These are phyloP conservation scores for Cavia aperea DNA, from an alignment of 2,113 vertebrate species.

Conservation along the genomic window DNA sequence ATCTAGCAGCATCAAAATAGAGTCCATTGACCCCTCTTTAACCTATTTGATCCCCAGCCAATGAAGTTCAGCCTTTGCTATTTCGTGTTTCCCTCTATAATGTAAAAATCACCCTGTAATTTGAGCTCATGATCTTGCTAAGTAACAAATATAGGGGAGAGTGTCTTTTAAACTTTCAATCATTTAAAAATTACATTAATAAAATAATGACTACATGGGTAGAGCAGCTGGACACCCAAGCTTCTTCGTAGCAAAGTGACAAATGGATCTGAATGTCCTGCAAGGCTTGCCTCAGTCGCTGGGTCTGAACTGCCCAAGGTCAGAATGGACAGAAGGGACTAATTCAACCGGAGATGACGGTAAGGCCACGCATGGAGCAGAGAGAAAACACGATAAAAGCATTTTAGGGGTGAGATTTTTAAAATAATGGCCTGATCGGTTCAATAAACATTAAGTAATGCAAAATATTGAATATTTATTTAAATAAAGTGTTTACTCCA, in stretches of 20 bases:
- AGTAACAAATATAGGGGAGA: background rate
- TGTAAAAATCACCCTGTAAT: constrained; percentile 28
- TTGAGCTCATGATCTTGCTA: constrained; percentile 6
- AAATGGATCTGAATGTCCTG: background rate
- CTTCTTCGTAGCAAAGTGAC: background rate
- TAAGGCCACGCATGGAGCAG: background rate
- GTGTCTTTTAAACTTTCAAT: background rate
- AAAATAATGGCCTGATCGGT: background rate
- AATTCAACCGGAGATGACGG: background rate
- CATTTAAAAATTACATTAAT: background rate
- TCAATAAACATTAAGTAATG: background rate
- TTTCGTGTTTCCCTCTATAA: background rate
- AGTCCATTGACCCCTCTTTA: background rate
- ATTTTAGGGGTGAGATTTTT: background rate
- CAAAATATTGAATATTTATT: background rate
- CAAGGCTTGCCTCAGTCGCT: background rate
- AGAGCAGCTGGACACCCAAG: background rate
- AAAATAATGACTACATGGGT: background rate
- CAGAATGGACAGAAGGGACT: background rate
- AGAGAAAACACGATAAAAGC: background rate
- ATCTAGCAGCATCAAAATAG: background rate
- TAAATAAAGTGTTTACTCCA: background rate
- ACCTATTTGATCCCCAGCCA: background rate
- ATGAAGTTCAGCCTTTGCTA: background rate
- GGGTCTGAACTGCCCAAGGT: background rate